These are phyloP conservation scores for Eugnorisma glareosa DNA, from an alignment of 2,888 invertebrate species.

Conservation along the genomic window DNA sequence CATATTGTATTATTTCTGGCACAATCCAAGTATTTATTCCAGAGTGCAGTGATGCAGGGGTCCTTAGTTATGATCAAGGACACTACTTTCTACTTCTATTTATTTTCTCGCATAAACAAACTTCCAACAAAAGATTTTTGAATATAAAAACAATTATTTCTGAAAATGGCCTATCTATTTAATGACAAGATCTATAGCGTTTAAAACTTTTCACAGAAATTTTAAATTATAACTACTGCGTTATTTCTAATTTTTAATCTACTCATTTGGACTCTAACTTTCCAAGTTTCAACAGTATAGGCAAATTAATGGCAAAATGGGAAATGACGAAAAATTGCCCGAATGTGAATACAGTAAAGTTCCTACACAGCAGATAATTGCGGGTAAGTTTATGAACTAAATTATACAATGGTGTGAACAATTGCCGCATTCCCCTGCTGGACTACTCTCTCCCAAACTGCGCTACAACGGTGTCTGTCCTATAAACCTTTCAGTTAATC, in stretches of 20 bases:
- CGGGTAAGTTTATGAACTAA: slow-evolving; percentile 41
- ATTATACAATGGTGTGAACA: background rate
- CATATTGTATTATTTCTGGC: too few species aligned
- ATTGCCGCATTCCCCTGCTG: background rate
- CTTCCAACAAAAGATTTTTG: background rate
- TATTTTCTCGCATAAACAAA: background rate
- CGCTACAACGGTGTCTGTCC: background rate
- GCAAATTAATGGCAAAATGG: slow-evolving; percentile 30
- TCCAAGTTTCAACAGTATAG: background rate
- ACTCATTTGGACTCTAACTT: slow-evolving; percentile 23
- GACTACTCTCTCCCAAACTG: background rate
- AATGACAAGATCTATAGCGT: slow-evolving; percentile 25
- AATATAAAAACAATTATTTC: background rate
- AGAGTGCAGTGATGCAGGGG: background rate
- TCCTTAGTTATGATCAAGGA: too few species aligned
- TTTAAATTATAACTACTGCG: background rate
- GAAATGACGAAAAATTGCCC: slow-evolving; percentile 16
- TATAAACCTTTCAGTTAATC: background rate
- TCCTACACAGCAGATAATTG: slow-evolving; percentile 30
- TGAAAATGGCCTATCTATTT: slow-evolving; percentile 17
- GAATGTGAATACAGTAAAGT: slow-evolving; percentile 56
- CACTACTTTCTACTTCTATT: too few species aligned
- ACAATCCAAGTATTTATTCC: background rate
- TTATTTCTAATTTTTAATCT: slow-evolving; percentile 3
- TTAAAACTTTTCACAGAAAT: background rate